Evolutionary conservation across 1,140 invertebrate species (phyloP).

Genomic region (Drosophila carrolli): DNA sequence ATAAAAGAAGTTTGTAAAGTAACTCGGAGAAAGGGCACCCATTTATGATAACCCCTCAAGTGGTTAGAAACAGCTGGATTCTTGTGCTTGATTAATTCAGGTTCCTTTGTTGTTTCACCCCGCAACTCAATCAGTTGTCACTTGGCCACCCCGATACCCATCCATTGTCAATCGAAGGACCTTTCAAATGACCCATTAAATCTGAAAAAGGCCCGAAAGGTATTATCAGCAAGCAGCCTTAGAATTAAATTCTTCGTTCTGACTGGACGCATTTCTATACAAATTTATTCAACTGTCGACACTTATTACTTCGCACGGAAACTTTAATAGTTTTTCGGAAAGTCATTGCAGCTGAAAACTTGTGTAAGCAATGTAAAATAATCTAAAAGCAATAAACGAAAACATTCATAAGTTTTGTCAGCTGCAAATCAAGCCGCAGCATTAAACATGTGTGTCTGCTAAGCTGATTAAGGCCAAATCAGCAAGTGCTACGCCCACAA

Average conservation of each 20-base stretch:
- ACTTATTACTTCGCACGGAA: conserved; percentile 6
- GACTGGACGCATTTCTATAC: neutral
- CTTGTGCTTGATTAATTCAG: conserved; percentile 11
- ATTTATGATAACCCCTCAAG: conserved; percentile 4
- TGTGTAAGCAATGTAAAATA: conserved; percentile 44
- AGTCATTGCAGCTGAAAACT: conserved; percentile 21
- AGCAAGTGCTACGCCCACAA: too few relatives aligned
- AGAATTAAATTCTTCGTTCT: neutral
- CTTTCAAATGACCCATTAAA: neutral
- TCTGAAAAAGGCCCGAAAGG: neutral
- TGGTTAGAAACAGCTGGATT: neutral
- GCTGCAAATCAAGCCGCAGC: conserved; percentile 25
- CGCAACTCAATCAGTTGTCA: neutral
- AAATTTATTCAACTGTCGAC: neutral
- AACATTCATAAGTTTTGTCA: conserved; percentile 42
- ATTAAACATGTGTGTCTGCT: conserved; percentile 14
- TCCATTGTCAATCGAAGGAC: neutral
- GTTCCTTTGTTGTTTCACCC: neutral
- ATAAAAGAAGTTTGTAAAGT: conserved; percentile 4
- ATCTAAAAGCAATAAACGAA: conserved; percentile 43
- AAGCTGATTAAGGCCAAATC: too few relatives aligned
- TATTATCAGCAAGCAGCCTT: conserved; percentile 12
- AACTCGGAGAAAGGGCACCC: neutral
- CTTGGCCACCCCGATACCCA: neutral
- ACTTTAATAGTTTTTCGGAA: conserved; percentile 24